Evolutionary conservation across 2,113 vertebrate species (phyloP).

Genomic region (Callospermophilus lateralis): DNA sequence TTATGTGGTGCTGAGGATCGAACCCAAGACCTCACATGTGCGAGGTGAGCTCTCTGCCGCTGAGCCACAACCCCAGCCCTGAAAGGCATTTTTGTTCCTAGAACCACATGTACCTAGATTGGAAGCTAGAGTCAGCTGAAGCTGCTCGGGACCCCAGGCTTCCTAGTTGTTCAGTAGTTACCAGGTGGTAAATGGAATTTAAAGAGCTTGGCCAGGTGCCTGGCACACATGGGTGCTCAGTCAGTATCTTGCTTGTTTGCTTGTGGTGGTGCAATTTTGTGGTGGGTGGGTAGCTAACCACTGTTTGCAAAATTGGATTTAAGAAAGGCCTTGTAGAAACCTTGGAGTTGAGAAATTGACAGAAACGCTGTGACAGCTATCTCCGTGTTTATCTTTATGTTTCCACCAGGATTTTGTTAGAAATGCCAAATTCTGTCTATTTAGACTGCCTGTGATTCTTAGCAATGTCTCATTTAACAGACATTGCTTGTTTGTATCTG

Average conservation of each 20-base stretch:
- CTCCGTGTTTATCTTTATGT: background rate
- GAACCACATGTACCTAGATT: background rate
- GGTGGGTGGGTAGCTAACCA: background rate
- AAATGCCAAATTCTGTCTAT: background rate
- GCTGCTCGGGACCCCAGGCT: background rate
- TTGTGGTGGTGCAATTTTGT: background rate
- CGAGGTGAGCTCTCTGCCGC: too few relatives aligned
- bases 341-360: conserved; percentile 45
- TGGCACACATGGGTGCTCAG: background rate
- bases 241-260: background rate
- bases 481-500: background rate
- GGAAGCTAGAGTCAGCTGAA: background rate
- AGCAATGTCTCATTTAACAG: background rate
- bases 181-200: background rate
- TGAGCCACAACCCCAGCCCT: background rate
- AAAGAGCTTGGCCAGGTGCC: background rate
- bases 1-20: too few relatives aligned
- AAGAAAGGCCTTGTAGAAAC: conserved; percentile 38
- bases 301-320: conserved; percentile 25
- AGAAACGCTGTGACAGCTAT: background rate
- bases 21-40: too few relatives aligned
- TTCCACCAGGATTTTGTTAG: conserved; percentile 26
- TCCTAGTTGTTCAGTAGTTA: background rate
- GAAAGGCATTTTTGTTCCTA: background rate
- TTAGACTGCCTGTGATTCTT: conserved; percentile 2